Conservation (phyloP, 1,140 invertebrate species). For the Proales similis region DNA sequence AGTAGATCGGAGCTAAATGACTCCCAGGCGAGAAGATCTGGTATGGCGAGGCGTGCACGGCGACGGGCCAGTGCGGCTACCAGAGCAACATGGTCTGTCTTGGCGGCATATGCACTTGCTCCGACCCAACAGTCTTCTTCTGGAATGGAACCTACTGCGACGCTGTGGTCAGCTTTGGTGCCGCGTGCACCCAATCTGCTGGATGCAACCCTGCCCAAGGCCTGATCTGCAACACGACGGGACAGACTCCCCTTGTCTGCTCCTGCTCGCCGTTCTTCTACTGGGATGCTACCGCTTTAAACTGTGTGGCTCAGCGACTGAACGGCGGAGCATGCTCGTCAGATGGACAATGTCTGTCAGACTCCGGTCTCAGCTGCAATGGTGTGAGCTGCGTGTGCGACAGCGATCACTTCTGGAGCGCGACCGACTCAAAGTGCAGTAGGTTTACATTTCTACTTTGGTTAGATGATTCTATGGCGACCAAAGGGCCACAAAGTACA, state of each 20-base stretch:
- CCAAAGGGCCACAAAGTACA: no score
- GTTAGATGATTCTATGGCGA: no score
- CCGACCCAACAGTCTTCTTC: constrained; percentile 1
- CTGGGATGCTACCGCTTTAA: background rate
- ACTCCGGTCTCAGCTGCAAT: background rate
- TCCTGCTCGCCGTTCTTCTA: background rate
- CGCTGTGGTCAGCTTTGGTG: background rate
- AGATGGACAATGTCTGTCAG: background rate
- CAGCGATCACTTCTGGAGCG: constrained; percentile 4
- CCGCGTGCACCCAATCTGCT: background rate
- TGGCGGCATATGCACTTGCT: background rate
- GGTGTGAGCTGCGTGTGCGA: background rate
- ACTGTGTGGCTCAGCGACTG: background rate
- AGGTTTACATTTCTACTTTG: background rate
- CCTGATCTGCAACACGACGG: background rate
- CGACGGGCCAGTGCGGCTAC: background rate
- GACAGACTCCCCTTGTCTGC: background rate
- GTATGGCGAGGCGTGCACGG: background rate
- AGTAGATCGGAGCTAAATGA: no score
- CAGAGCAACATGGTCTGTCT: background rate
- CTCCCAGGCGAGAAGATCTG: background rate
- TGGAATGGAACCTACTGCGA: constrained; percentile 31
- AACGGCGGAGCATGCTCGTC: background rate
- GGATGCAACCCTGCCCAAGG: constrained; percentile 18
- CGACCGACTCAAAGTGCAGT: constrained; percentile 3